Evolutionary conservation across 2,113 vertebrate species (phyloP).

Genomic region (Sinocyclocheilus maitianheensis): DNA sequence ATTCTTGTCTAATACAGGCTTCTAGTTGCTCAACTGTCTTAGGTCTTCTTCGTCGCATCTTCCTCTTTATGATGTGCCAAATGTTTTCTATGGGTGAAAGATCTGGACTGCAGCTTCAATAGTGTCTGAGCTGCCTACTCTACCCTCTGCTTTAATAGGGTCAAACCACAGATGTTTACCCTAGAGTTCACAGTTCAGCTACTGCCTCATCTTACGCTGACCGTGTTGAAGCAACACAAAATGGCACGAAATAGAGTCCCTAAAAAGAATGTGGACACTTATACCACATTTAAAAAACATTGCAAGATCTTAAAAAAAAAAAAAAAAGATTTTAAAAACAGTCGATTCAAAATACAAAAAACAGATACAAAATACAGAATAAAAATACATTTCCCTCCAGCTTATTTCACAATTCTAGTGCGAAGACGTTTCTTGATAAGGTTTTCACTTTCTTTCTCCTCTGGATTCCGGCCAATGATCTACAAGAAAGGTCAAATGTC

Average conservation of each 20-base stretch:
- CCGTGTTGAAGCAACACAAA: not conserved
- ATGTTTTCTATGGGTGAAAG: too few relatives aligned
- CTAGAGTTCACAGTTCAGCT: not conserved
- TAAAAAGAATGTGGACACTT: not conserved
- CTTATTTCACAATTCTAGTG: constrained; percentile 70
- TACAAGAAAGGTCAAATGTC: constrained; percentile 64
- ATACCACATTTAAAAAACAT: not conserved
- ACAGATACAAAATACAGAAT: not conserved
- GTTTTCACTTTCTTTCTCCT: constrained; percentile 83
- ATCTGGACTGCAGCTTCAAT: not conserved
- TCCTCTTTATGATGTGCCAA: too few relatives aligned
- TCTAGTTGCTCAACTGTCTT: too few relatives aligned
- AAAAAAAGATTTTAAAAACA: not conserved
- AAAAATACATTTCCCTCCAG: not conserved
- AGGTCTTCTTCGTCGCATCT: too few relatives aligned
- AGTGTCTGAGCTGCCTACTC: constrained; percentile 6
- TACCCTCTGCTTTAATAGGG: constrained; percentile 46
- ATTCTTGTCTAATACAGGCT: too few relatives aligned
- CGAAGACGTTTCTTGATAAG: constrained; percentile 83
- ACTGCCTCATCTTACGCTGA: not conserved
- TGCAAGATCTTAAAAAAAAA: not conserved
- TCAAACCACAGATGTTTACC: constrained; percentile 52
- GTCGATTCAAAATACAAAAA: not conserved
- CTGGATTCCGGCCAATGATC: constrained; percentile 75
- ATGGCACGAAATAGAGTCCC: not conserved